phyloP scores from a whole-genome alignment of 2,113 vertebrate genomes.

The Raja brachyura region DNA sequence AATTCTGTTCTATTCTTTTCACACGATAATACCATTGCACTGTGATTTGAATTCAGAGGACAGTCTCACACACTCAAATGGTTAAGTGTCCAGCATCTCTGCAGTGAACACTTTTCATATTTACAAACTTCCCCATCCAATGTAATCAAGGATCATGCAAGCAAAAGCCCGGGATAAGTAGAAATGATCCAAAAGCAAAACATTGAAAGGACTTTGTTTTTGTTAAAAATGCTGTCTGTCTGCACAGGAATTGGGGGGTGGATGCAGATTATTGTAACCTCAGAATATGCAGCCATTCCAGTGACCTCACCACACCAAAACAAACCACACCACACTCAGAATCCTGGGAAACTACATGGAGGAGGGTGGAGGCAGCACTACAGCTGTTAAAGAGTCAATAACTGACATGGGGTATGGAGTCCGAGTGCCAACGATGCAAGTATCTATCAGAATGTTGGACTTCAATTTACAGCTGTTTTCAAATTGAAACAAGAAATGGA shows the following conservation, averaged over 20 bases:
- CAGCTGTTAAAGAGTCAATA: conserved; percentile 3
- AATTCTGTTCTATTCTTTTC: neutral
- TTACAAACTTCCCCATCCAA: neutral
- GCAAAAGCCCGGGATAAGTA: conserved; percentile 7
- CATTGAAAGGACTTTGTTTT: conserved; percentile 34
- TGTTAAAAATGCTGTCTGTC: conserved; percentile 33
- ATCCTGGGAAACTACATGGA: conserved; percentile 21
- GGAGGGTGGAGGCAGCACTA: neutral
- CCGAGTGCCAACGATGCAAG: neutral
- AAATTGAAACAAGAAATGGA: no score
- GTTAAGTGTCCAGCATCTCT: neutral
- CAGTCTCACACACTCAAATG: neutral
- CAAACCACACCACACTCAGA: neutral
- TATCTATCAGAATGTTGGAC: no score
- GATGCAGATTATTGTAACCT: conserved; percentile 38
- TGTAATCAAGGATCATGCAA: neutral
- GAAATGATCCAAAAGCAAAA: conserved; percentile 32
- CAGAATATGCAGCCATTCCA: conserved; percentile 28
- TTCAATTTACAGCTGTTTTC: neutral
- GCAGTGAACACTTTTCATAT: neutral
- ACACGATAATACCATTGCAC: neutral
- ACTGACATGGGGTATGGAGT: neutral
- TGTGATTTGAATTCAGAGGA: neutral
- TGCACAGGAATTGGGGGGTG: conserved; percentile 34
- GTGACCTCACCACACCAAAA: conserved; percentile 35